Percentiles rank a stretch among this genome's conserved stretches.
These are phyloP conservation scores for Drosophila nigricruria DNA, from an alignment of 2,888 invertebrate species.

Conservation along the genomic window DNA sequence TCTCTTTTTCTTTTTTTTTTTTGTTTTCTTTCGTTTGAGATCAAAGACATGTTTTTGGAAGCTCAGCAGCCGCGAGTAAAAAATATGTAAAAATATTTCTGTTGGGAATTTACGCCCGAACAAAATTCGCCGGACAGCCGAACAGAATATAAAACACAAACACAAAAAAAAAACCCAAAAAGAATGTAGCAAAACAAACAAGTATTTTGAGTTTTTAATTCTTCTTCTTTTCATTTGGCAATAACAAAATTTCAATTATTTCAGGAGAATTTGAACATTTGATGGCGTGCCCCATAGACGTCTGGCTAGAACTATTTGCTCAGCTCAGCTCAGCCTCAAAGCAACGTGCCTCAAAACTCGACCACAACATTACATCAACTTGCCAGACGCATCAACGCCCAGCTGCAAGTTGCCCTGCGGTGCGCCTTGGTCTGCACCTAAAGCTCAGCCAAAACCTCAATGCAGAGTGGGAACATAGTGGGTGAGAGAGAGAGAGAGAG, in stretches of 20 bases:
- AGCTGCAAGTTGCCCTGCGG: slow-evolving; percentile 54
- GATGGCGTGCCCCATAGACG: slow-evolving; percentile 18
- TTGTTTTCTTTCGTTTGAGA: slow-evolving; percentile 59
- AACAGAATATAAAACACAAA: slow-evolving; percentile 11
- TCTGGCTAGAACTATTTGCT: slow-evolving; percentile 59
- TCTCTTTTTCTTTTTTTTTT: slow-evolving; percentile 33
- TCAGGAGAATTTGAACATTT: slow-evolving; percentile 10
- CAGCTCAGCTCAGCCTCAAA: slow-evolving; percentile 66
- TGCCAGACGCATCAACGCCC: slow-evolving; percentile 57
- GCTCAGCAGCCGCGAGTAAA: slow-evolving; percentile 42
- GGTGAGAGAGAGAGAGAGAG: slow-evolving; percentile 16
- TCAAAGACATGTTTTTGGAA: slow-evolving; percentile 77
- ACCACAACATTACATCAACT: slow-evolving; percentile 75
- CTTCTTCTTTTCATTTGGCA: slow-evolving; percentile 18
- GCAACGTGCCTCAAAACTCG: slow-evolving; percentile 74
- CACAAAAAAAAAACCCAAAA: slow-evolving; percentile 10
- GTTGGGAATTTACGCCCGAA: slow-evolving; percentile 68
- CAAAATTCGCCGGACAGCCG: slow-evolving; percentile 46
- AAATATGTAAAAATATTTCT: slow-evolving; percentile 54
- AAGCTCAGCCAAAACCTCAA: slow-evolving; percentile 34
- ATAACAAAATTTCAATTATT: slow-evolving; percentile 60
- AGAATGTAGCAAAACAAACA: slow-evolving; percentile 21
- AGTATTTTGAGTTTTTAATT: slow-evolving; percentile 39
- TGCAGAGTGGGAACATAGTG: no score
- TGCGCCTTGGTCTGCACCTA: slow-evolving; percentile 25